Conservation (phyloP, 2,113 vertebrate species). For the Heteronetta atricapilla region DNA sequence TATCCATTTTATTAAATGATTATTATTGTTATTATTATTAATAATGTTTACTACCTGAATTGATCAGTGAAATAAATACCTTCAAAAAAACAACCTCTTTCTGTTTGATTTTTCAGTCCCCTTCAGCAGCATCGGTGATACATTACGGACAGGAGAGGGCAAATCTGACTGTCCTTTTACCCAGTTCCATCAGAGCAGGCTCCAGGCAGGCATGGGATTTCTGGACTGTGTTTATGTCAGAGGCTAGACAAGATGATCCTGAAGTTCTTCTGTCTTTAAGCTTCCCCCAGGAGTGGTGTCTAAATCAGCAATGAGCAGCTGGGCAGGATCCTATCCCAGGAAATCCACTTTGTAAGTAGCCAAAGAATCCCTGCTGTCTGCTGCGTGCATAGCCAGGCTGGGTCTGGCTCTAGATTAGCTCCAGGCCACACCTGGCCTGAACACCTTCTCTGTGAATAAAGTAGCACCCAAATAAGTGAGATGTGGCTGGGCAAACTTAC, state of each 20-base stretch:
- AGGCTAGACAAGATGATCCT: background rate
- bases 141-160: background rate
- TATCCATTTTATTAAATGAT: constrained; percentile 75
- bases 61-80: constrained; percentile 73
- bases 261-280: background rate
- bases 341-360: background rate
- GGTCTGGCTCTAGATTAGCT: background rate
- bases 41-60: constrained; percentile 76
- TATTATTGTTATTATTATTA: constrained; percentile 60
- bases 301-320: background rate
- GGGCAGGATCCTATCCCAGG: background rate
- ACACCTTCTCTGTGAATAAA: background rate
- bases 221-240: background rate
- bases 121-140: background rate
- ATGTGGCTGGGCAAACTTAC: background rate
- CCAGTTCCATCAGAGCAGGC: background rate
- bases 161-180: background rate
- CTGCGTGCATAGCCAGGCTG: background rate
- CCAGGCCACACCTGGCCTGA: background rate
- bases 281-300: background rate
- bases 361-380: background rate
- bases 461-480: background rate
- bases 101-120: background rate
- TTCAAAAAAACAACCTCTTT: background rate
- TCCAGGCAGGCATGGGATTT: background rate